phyloP scores from a whole-genome alignment of 1,140 invertebrate genomes.

The Bombus polaris region DNA sequence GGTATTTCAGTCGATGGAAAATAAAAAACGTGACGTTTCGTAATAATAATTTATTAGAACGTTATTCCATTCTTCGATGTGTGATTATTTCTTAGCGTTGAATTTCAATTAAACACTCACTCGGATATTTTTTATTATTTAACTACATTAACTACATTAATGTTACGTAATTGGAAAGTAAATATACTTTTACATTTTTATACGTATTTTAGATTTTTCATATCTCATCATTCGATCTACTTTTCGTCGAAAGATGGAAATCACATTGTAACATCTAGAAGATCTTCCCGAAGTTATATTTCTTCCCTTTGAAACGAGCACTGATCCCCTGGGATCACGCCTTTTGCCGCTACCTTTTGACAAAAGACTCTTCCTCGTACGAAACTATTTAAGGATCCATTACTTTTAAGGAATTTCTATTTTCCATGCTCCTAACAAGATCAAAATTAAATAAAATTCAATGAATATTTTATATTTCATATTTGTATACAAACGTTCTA shows the following conservation, averaged over 20 bases:
- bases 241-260: neutral
- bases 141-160: too few relatives aligned
- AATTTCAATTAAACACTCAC: too few relatives aligned
- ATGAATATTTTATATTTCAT: neutral
- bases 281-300: neutral
- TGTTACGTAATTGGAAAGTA: too few relatives aligned
- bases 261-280: neutral
- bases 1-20: neutral
- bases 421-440: neutral
- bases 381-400: slow-evolving; percentile 12
- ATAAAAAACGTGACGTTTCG: neutral
- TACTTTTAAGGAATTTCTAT: neutral
- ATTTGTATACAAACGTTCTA: neutral
- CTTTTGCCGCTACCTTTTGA: neutral
- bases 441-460: neutral
- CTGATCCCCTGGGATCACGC: neutral
- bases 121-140: too few relatives aligned
- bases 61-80: too few relatives aligned
- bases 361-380: neutral
- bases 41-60: neutral
- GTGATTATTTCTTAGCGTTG: too few relatives aligned
- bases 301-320: neutral
- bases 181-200: neutral
- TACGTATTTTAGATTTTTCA: neutral
- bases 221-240: neutral